These are phyloP conservation scores for Candoia aspera DNA, from an alignment of 2,113 vertebrate genomes.

Conservation along the genomic window DNA sequence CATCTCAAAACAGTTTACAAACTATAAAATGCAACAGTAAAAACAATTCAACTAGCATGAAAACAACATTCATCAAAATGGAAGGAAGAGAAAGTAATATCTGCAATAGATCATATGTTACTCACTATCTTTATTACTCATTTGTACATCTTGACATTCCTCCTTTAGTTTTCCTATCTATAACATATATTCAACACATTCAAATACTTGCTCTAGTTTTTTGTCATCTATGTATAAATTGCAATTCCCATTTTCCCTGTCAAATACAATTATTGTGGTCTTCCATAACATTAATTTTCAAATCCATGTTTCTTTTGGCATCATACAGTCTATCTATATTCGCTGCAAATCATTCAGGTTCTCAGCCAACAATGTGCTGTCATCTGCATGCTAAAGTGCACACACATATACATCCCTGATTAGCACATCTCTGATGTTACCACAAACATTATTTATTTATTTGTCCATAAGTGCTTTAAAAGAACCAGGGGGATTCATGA, in stretches of 20 bases:
- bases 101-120: neutral
- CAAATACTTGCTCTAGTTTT: neutral
- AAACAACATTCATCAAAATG: neutral
- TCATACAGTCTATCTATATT: neutral
- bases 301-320: neutral
- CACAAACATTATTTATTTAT: neutral
- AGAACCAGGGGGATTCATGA: neutral
- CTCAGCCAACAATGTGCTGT: neutral
- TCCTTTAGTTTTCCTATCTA: neutral
- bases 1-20: neutral
- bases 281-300: neutral
- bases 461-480: neutral
- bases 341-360: neutral
- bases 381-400: neutral
- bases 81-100: neutral
- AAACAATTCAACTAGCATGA: neutral
- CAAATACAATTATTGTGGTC: neutral
- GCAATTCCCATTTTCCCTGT: neutral
- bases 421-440: neutral
- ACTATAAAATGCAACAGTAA: neutral
- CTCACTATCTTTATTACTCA: neutral
- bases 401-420: neutral
- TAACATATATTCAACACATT: neutral
- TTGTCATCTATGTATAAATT: neutral
- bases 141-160: neutral